Evolutionary conservation across 2,113 vertebrate species (phyloP).

Genomic region (Felis chaus): DNA sequence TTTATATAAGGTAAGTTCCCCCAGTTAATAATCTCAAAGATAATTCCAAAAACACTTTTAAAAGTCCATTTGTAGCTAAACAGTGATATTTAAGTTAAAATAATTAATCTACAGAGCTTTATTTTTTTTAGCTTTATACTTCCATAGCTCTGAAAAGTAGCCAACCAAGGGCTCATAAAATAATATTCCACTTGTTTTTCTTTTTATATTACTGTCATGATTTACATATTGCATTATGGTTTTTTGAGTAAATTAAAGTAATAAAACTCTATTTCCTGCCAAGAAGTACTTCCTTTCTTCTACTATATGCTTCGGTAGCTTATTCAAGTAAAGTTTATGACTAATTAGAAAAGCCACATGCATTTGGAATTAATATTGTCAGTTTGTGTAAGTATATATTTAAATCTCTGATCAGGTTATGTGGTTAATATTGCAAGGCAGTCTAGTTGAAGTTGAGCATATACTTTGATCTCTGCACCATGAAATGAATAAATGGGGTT

Average conservation of each 20-base stretch:
- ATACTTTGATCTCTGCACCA: slow-evolving; percentile 16
- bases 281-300: slow-evolving; percentile 36
- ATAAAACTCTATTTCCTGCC: slow-evolving; percentile 37
- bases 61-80: background rate
- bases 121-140: background rate
- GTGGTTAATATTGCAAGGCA: slow-evolving; percentile 9
- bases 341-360: slow-evolving; percentile 55
- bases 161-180: background rate
- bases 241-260: slow-evolving; percentile 58
- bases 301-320: background rate
- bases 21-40: background rate
- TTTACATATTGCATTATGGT: background rate
- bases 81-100: background rate
- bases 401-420: slow-evolving; percentile 39
- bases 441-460: slow-evolving; percentile 11
- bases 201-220: slow-evolving; percentile 8
- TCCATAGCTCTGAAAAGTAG: background rate
- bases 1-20: background rate
- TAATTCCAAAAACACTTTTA: background rate
- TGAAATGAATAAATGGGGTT: slow-evolving; percentile 10
- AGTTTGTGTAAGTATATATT: slow-evolving; percentile 39
- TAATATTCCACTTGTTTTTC: background rate
- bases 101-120: background rate
- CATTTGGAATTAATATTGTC: slow-evolving; percentile 53
- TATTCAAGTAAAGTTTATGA: slow-evolving; percentile 33